These are phyloP conservation scores for Tenthredo distinguenda DNA, from an alignment of 2,888 invertebrate genomes.

Conservation along the genomic window DNA sequence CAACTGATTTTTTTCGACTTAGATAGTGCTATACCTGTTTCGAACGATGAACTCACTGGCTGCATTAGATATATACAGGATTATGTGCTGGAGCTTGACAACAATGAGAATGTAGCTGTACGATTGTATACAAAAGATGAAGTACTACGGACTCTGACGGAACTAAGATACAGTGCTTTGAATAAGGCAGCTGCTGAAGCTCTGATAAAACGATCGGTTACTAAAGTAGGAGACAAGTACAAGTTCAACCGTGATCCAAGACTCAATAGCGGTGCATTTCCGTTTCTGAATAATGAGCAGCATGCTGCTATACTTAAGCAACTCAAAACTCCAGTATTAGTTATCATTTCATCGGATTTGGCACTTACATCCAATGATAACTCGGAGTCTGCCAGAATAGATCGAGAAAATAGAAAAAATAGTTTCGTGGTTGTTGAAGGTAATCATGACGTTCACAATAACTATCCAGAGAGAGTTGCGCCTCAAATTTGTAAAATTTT, in stretches of 20 bases:
- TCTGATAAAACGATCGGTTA: constrained; percentile 79
- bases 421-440: constrained; percentile 78
- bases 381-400: neutral
- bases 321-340: constrained; percentile 58
- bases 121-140: constrained; percentile 77
- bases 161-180: constrained; percentile 75
- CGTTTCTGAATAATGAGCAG: constrained; percentile 60
- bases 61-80: constrained; percentile 74
- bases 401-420: constrained; percentile 58
- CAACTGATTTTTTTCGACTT: constrained; percentile 78
- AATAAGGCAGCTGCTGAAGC: constrained; percentile 78
- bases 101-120: constrained; percentile 70
- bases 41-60: constrained; percentile 63
- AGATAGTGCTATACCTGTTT: constrained; percentile 67
- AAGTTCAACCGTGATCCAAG: constrained; percentile 82
- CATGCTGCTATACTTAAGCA: constrained; percentile 51
- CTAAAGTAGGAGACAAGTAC: constrained; percentile 77
- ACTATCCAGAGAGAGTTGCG: constrained; percentile 80
- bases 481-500: constrained; percentile 80
- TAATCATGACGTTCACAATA: constrained; percentile 83
- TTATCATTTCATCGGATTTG: constrained; percentile 56
- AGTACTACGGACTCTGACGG: constrained; percentile 78
- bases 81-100: constrained; percentile 54
- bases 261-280: constrained; percentile 72
- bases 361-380: neutral